Evolutionary conservation across 2,888 invertebrate genomes (phyloP), one percentile per base, ranked within the genome.

Genomic region (Kuschelorhynchus macadamiae): DNA sequence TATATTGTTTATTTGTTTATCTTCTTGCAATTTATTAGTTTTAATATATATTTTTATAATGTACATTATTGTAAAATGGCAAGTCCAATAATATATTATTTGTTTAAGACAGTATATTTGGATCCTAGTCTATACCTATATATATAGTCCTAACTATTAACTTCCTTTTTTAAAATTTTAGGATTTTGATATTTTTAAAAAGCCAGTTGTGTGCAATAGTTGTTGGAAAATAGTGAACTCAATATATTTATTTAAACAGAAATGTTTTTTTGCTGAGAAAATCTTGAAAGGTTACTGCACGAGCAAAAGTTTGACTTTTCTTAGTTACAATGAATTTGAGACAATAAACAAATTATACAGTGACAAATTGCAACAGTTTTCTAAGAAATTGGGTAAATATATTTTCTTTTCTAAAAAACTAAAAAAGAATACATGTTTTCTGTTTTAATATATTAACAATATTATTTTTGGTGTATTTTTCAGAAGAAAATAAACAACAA

Each of bases 181-280:
- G 63, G 12, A 25, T 47, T 63, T 33, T 36, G 33, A 63, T 39
- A 5, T 63, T 14, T 53, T 44, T 18, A 21, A 44, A 42, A 63
- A 44, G 14, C 63, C 63, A 44, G 33, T 63, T 5, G 25, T 56
- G 0, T 63, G 63, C 46, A 44, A 33, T 8, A 42, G 12, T 32
- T 63, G 63, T 44, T 63, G 63, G 63, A 16, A 44, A 53, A 63
- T 55, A 36, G n/a, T 44, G 1, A 21, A 16, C 9, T 21, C n/a
- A 1, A 55, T 63, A 11, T 63, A 55, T 25, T 32, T 39, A 0
- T 63, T 63, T 18, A 63, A 52, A 17, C 39, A 61, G 17, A 30
- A 11, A 16, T 61, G 42, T 14, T 59, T 36, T 14, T 21, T 21
- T 1, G 36, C 21, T 17, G 59, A 59, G 36, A 59, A 47, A 21